A percentile compares a stretch with the other conserved stretches of the same genome.
Conservation (phyloP, 2,113 vertebrate species). For the Ictalurus furcatus region DNA sequence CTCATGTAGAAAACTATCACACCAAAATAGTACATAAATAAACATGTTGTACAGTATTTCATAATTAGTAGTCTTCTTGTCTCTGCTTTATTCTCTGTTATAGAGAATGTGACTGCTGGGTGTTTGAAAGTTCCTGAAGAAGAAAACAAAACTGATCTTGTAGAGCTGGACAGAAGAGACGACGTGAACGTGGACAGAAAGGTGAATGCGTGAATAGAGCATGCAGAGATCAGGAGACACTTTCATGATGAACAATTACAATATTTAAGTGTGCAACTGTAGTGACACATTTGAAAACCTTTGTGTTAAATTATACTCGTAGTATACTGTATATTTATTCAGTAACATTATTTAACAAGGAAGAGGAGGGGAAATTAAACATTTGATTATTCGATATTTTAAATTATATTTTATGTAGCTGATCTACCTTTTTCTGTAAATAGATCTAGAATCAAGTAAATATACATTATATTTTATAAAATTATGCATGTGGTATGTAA, state of each 20-base stretch:
- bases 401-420: neutral
- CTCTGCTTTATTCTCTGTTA: neutral
- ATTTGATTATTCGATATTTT: neutral
- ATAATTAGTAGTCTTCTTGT: neutral
- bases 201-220: slow-evolving; percentile 30
- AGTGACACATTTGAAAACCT: neutral
- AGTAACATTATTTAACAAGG: neutral
- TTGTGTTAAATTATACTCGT: neutral
- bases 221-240: slow-evolving; percentile 20
- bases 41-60: neutral
- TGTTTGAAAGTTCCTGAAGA: slow-evolving; percentile 4
- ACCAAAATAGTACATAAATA: neutral
- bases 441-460: neutral
- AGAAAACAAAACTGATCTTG: slow-evolving; percentile 3
- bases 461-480: neutral
- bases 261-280: neutral
- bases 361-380: neutral
- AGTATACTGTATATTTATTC: neutral
- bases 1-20: neutral
- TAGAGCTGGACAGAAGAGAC: slow-evolving; percentile 26
- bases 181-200: slow-evolving; percentile 3
- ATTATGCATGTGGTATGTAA: neutral
- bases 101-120: slow-evolving; percentile 10
- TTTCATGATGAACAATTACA: neutral
- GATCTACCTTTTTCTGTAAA: neutral